Percentiles rank a stretch among this genome's conserved stretches.
phyloP scores from a whole-genome alignment of 2,113 vertebrate species.

The Clarias magur region DNA sequence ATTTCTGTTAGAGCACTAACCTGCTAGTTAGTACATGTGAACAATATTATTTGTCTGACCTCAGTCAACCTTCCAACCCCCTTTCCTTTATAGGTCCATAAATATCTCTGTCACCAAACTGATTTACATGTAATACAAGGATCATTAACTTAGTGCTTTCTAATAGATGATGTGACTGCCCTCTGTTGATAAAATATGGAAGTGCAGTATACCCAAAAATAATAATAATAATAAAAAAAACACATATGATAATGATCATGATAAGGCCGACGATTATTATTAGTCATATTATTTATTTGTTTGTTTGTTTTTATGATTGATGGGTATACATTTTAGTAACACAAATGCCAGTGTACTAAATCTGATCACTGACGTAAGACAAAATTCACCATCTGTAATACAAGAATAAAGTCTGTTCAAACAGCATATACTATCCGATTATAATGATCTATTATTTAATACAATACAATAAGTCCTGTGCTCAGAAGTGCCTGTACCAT shows the following conservation, averaged over 20 bases:
- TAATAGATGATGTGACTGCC: constrained; percentile 62
- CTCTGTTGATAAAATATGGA: constrained; percentile 63
- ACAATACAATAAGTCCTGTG: not conserved
- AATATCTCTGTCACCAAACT: constrained; percentile 3
- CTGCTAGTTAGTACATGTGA: not conserved
- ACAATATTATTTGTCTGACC: not conserved
- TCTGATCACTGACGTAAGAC: not conserved
- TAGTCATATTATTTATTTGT: not conserved
- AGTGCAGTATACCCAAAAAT: not conserved
- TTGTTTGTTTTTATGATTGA: too few relatives aligned
- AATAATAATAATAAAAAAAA: constrained; percentile 52
- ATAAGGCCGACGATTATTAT: too few relatives aligned
- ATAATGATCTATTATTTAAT: not conserved
- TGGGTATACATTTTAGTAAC: not conserved
- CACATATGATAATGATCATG: not conserved
- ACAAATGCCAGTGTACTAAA: not conserved
- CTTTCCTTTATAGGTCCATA: not conserved
- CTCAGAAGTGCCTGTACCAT: not conserved
- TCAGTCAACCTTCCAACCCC: not conserved
- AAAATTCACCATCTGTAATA: not conserved
- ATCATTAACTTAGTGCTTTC: constrained; percentile 5
- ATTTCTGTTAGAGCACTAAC: not conserved
- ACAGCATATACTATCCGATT: not conserved
- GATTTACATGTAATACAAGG: not conserved
- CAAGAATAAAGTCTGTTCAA: not conserved